Evolutionary conservation across 2,113 vertebrate species (phyloP).

Genomic region (Thalassarche chlororhynchos): DNA sequence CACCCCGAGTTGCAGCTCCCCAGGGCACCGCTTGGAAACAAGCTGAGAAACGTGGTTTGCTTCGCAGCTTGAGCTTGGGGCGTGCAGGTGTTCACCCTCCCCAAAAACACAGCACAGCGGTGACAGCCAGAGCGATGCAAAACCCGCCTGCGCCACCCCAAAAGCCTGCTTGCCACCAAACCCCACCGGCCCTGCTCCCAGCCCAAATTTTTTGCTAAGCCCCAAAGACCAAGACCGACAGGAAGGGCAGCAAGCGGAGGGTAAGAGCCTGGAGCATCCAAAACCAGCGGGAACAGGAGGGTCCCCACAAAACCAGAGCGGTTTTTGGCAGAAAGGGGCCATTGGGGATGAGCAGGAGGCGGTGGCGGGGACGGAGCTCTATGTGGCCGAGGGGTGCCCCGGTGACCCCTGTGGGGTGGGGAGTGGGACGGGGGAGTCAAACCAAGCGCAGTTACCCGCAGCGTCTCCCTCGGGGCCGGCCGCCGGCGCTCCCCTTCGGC

Average conservation of each 20-base stretch:
- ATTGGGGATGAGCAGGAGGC: not conserved
- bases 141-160: rapidly evolving
- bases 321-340: not conserved
- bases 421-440: not conserved
- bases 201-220: rapidly evolving
- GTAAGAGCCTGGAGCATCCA: not conserved
- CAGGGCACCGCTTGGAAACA: rapidly evolving
- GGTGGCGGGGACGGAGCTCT: not conserved
- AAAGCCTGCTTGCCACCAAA: not conserved
- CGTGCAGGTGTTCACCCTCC: rapidly evolving
- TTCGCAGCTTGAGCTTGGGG: rapidly evolving
- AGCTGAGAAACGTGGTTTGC: rapidly evolving
- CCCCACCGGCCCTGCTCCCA: rapidly evolving
- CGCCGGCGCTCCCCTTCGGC: not conserved
- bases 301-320: rapidly evolving
- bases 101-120: rapidly evolving
- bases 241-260: not conserved
- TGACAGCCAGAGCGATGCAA: not conserved
- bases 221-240: rapidly evolving
- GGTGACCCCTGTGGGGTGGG: not conserved
- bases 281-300: not conserved
- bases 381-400: not conserved
- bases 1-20: not conserved
- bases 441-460: not conserved
- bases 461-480: not conserved